Percentiles rank a stretch among this genome's conserved stretches.
Evolutionary conservation across 2,113 vertebrate species (phyloP).

Genomic region (Charina bottae): DNA sequence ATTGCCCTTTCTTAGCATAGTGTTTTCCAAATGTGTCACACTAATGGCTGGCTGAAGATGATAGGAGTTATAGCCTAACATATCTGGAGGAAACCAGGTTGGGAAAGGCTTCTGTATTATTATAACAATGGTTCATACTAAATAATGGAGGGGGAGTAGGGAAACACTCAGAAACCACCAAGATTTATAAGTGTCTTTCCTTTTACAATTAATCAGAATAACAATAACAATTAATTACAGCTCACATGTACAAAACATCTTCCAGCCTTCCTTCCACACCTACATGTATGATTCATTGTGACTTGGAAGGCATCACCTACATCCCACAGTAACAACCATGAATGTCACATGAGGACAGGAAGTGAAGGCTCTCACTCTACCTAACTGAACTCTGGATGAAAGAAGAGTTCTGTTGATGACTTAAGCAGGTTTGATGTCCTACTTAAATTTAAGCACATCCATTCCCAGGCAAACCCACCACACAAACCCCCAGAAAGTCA

Average conservation of each 20-base stretch:
- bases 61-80: not conserved
- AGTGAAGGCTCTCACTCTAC: not conserved
- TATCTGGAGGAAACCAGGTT: not conserved
- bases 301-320: not conserved
- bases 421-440: not conserved
- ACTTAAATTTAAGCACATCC: not conserved
- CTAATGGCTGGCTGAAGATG: not conserved
- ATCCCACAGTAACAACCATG: constrained; percentile 6
- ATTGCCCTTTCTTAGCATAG: not conserved
- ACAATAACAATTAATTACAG: constrained; percentile 29
- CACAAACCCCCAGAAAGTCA: not conserved
- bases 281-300: constrained; percentile 19
- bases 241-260: constrained; percentile 12
- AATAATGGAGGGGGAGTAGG: accelerated
- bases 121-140: not conserved
- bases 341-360: not conserved
- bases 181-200: not conserved
- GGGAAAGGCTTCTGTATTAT: not conserved
- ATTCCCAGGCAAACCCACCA: not conserved
- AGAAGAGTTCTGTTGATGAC: not conserved
- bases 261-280: constrained; percentile 16
- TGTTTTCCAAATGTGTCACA: not conserved
- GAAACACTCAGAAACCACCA: not conserved
- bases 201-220: constrained; percentile 24
- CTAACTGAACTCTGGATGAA: not conserved